A percentile compares a stretch with the other conserved stretches of the same genome.
These are phyloP conservation scores for Pimpla rufipes DNA, from an alignment of 2,888 invertebrate species.

Conservation along the genomic window DNA sequence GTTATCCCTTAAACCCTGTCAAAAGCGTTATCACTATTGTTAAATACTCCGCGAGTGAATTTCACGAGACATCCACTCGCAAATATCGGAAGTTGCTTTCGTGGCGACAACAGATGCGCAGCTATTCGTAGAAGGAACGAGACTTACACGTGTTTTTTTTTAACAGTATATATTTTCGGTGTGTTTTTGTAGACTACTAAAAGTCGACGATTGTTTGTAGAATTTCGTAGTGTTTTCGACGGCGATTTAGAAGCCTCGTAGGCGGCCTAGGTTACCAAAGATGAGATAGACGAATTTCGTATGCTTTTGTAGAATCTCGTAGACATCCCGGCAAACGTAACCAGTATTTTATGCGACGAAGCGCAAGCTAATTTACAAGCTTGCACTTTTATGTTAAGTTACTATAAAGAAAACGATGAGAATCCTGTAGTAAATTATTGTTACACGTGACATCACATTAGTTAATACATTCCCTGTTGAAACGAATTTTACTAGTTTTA, in stretches of 20 bases:
- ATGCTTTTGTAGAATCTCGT: constrained; percentile 33
- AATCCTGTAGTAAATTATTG: constrained; percentile 59
- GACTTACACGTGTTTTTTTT: not conserved
- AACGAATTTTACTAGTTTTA: constrained; percentile 23
- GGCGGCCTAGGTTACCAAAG: constrained; percentile 39
- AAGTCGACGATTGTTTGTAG: constrained; percentile 4
- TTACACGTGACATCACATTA: constrained; percentile 45
- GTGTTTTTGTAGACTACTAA: not conserved
- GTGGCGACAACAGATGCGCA: not conserved
- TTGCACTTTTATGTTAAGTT: constrained; percentile 27
- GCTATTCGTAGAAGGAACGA: not conserved
- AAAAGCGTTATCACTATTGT: constrained; percentile 22
- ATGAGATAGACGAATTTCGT: constrained; percentile 16
- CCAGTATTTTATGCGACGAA: constrained; percentile 5
- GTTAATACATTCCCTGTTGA: constrained; percentile 64
- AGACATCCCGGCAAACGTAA: not conserved
- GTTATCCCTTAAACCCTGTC: constrained; percentile 2
- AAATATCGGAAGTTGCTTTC: not conserved
- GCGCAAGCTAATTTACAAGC: constrained; percentile 53
- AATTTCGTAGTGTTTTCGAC: constrained; percentile 14
- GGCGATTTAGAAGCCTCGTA: constrained; percentile 15
- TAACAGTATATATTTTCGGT: not conserved
- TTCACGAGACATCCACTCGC: not conserved
- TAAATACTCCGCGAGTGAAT: not conserved
- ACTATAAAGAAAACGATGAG: constrained; percentile 3